Evolutionary conservation across 2,113 vertebrate species (phyloP).

Genomic region (Entomyzon cyanotis): DNA sequence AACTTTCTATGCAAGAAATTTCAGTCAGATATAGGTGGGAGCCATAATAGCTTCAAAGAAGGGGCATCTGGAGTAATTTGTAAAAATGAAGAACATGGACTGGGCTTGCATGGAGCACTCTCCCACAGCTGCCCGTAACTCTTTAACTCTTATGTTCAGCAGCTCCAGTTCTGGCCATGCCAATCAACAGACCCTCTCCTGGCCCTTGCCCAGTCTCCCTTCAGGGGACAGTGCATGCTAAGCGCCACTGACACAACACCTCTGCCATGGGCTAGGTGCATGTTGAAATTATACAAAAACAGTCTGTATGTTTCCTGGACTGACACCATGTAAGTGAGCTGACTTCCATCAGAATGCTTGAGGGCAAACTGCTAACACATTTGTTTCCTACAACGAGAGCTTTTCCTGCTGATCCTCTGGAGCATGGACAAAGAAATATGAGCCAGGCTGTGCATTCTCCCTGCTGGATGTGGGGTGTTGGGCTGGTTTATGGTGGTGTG

Average conservation of each 20-base stretch:
- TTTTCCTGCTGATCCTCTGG: background rate
- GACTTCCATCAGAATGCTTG: background rate
- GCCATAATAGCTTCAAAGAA: background rate
- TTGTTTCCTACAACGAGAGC: background rate
- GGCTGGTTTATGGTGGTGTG: background rate
- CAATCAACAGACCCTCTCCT: background rate
- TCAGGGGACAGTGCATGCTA: background rate
- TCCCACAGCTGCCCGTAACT: background rate
- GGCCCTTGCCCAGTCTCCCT: background rate
- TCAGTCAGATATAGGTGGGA: background rate
- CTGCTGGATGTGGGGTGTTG: background rate
- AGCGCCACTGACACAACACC: background rate
- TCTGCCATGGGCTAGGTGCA: background rate
- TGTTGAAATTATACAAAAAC: background rate
- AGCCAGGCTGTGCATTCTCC: background rate
- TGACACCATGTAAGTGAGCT: background rate
- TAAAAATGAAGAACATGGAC: background rate
- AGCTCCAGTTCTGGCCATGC: background rate
- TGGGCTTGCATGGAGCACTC: background rate
- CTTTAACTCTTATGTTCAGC: background rate
- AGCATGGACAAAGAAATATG: background rate
- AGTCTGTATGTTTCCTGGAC: background rate
- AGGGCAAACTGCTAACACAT: background rate
- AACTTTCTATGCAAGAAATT: background rate
- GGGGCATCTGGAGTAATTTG: background rate